phyloP scores from a whole-genome alignment of 2,888 invertebrate species.

The Nebria brevicollis region DNA sequence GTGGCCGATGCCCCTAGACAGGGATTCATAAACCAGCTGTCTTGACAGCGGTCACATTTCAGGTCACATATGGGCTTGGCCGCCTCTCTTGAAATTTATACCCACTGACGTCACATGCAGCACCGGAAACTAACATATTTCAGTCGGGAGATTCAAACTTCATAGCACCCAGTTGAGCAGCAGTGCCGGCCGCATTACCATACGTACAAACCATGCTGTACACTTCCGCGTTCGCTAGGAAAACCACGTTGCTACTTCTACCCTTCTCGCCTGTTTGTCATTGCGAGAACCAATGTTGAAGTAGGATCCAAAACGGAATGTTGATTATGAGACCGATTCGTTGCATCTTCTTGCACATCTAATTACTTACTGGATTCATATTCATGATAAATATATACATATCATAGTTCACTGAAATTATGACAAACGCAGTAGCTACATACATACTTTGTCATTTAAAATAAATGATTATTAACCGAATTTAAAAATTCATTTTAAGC shows the following conservation, averaged over 20 bases:
- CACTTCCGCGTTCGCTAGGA: not conserved
- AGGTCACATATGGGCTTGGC: conserved; percentile 34
- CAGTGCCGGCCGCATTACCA: conserved; percentile 9
- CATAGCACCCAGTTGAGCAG: not conserved
- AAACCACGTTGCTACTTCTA: not conserved
- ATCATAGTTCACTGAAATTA: not conserved
- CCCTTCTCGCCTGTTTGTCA: not conserved
- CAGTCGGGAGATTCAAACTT: conserved; percentile 10
- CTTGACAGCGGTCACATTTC: conserved; percentile 39
- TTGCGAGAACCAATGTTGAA: not conserved
- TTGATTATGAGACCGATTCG: not conserved
- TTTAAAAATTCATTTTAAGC: too few relatives aligned
- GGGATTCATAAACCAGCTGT: conserved; percentile 37
- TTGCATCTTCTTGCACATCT: not conserved
- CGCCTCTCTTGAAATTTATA: conserved; percentile 30
- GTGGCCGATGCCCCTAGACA: not conserved
- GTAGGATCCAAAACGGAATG: not conserved
- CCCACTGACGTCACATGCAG: conserved; percentile 30
- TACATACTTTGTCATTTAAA: too few relatives aligned
- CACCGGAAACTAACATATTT: conserved; percentile 30
- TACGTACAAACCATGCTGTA: not conserved
- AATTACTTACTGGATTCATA: not conserved
- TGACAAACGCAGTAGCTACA: too few relatives aligned
- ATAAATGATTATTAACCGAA: too few relatives aligned
- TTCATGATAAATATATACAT: not conserved